Percentiles rank a stretch among this genome's conserved stretches.
These are phyloP conservation scores for Lordiphosa clarofinis DNA, from an alignment of 1,140 invertebrate species.

Conservation along the genomic window DNA sequence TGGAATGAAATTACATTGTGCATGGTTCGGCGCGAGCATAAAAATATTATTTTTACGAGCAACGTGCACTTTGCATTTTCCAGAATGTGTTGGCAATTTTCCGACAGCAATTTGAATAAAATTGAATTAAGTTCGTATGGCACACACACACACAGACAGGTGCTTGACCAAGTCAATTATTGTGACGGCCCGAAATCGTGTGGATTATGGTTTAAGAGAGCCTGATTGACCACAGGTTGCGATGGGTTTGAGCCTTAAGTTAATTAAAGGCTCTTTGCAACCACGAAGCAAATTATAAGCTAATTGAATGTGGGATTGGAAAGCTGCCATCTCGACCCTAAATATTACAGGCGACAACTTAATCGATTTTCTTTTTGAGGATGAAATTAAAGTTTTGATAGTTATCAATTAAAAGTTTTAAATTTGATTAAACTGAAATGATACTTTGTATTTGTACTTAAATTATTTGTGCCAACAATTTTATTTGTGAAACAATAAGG, in stretches of 20 bases:
- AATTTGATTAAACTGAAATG: too few relatives aligned
- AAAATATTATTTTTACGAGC: conserved; percentile 62
- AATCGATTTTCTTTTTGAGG: not conserved
- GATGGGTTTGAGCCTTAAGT: conserved; percentile 14
- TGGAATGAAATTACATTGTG: conserved; percentile 68
- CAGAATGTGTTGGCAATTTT: conserved; percentile 49
- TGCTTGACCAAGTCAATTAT: conserved; percentile 44
- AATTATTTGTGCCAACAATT: too few relatives aligned
- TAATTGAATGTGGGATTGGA: conserved; percentile 1
- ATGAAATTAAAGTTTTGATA: not conserved
- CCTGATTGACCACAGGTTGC: conserved; percentile 27
- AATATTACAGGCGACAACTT: not conserved
- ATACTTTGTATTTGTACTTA: too few relatives aligned
- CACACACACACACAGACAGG: conserved; percentile 1
- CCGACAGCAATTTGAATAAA: conserved; percentile 68
- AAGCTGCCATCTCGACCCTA: not conserved
- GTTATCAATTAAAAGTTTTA: too few relatives aligned
- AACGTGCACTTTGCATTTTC: conserved; percentile 13
- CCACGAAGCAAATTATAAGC: conserved; percentile 41
- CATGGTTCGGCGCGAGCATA: conserved; percentile 42
- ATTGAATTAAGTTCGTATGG: conserved; percentile 62
- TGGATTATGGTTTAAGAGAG: conserved; percentile 25
- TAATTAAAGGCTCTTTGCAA: conserved; percentile 25
- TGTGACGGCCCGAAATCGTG: conserved; percentile 44
- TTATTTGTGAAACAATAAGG: too few relatives aligned